phyloP scores from a whole-genome alignment of 2,888 invertebrate species.

The Fragum sueziense region DNA sequence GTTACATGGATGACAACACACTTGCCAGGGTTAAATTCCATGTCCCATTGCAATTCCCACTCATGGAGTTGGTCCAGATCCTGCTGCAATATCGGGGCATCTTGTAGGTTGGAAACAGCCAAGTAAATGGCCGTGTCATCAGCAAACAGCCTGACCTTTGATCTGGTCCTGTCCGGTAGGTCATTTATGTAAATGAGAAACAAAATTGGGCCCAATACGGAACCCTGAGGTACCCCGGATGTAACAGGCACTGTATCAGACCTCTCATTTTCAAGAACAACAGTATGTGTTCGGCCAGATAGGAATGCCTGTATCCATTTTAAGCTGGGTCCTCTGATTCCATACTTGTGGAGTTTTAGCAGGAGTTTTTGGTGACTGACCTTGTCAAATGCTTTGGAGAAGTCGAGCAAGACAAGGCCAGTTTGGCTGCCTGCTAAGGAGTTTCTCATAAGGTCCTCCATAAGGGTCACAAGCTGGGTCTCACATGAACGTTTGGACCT shows the following conservation, averaged over 20 bases:
- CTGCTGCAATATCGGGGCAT: neutral
- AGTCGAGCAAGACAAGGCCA: neutral
- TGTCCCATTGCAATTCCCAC: neutral
- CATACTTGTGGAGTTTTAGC: neutral
- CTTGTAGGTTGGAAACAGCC: neutral
- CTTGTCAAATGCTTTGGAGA: neutral
- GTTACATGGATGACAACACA: neutral
- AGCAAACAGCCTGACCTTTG: neutral
- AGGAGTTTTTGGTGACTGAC: conserved; percentile 4
- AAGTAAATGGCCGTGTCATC: too few species aligned
- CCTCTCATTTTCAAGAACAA: neutral
- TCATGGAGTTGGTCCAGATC: neutral
- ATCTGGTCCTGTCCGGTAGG: neutral
- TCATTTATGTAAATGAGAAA: neutral
- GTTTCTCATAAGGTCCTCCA: neutral
- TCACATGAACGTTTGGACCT: neutral
- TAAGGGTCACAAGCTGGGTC: neutral
- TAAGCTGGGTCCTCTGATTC: neutral
- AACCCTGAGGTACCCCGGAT: neutral
- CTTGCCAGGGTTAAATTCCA: neutral
- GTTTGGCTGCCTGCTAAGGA: neutral
- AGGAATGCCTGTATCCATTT: neutral
- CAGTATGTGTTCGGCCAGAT: neutral
- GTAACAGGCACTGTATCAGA: neutral
- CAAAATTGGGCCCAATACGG: neutral